These are phyloP conservation scores for Sminthurinus aureus DNA, from an alignment of 2,888 invertebrate genomes.

Conservation along the genomic window DNA sequence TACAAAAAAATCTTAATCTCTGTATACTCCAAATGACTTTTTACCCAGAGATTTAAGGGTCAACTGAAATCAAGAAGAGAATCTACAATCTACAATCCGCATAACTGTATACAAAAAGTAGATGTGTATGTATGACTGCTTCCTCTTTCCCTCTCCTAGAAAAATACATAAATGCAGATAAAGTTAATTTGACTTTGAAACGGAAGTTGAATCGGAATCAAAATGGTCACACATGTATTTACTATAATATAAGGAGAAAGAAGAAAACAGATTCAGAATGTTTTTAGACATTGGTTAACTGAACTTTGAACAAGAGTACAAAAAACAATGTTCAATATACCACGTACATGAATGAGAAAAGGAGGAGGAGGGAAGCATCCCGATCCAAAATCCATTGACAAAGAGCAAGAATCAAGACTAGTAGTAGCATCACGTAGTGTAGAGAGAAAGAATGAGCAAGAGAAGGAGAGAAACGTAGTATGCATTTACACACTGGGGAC, in stretches of 20 bases:
- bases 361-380: no score
- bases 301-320: not conserved
- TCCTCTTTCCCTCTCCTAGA: no score
- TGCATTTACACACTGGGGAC: constrained; percentile 13
- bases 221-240: not conserved
- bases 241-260: not conserved
- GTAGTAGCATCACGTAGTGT: no score
- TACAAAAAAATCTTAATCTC: constrained; percentile 1
- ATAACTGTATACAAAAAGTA: not conserved
- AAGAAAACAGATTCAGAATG: not conserved
- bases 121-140: not conserved
- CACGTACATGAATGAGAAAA: no score
- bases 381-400: no score
- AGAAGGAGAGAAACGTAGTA: not conserved
- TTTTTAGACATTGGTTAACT: not conserved
- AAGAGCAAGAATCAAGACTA: no score
- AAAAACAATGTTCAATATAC: no score
- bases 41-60: not conserved
- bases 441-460: no score
- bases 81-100: not conserved
- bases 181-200: not conserved
- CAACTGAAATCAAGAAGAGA: not conserved
- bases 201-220: not conserved
- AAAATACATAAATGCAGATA: not conserved
- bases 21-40: not conserved